Evolutionary conservation across 2,797 vertebrate genomes (phyloP).

Genomic region (Myoxocephalus aenaeus): DNA sequence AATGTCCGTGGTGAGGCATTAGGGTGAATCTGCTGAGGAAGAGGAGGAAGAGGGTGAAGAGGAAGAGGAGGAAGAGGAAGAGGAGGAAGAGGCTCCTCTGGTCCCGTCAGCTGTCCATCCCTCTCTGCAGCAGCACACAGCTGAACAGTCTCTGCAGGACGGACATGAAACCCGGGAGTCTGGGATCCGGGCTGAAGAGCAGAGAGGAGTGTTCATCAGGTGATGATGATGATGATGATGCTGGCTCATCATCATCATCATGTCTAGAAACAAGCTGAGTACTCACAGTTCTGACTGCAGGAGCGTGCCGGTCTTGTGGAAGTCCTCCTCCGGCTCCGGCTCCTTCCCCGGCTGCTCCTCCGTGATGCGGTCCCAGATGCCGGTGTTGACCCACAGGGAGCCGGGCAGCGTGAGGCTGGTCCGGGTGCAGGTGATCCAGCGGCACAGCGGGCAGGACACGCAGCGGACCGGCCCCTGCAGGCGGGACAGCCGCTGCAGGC

Average conservation of each 20-base stretch:
- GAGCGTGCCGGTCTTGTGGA: rapidly evolving
- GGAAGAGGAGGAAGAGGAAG: too few species aligned
- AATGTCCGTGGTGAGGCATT: not conserved
- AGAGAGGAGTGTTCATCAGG: not conserved
- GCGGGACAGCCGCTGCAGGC: slow-evolving; percentile 60
- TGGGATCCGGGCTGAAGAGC: not conserved
- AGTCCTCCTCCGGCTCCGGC: not conserved
- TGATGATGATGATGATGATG: too few species aligned
- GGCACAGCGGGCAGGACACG: slow-evolving; percentile 76
- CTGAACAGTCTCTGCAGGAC: slow-evolving; percentile 16
- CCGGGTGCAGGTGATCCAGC: slow-evolving; percentile 72
- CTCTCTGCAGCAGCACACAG: not conserved
- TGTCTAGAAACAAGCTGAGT: too few species aligned
- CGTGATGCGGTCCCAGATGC: slow-evolving; percentile 72
- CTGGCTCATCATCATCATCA: too few species aligned
- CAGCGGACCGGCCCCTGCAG: not conserved
- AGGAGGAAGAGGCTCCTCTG: too few species aligned
- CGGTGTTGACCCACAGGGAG: slow-evolving; percentile 70
- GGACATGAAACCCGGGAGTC: not conserved
- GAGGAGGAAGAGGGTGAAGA: too few species aligned
- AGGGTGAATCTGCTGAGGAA: too few species aligned
- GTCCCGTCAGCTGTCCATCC: not conserved
- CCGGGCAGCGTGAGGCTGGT: slow-evolving; percentile 51
- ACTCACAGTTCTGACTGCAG: slow-evolving; percentile 25
- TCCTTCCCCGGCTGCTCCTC: not conserved